Conservation (phyloP, 2,797 vertebrate species). For the Hozukius guyotensis region DNA sequence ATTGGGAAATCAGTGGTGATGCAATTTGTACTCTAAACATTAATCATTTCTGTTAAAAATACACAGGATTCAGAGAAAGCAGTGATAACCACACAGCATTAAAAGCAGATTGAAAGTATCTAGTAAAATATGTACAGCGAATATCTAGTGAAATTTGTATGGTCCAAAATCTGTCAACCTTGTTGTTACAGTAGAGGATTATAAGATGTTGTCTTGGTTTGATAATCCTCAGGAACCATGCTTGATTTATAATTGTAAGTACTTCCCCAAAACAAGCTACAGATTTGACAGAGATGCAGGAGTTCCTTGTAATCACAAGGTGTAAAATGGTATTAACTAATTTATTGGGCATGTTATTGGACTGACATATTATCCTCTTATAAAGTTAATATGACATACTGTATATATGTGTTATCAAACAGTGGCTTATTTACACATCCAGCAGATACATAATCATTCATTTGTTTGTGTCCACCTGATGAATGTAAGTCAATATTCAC, state of each 20-base stretch:
- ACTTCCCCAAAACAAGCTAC: background rate
- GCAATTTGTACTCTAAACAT: background rate
- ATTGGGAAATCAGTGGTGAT: conserved; percentile 14
- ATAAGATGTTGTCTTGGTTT: background rate
- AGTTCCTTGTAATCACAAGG: no score
- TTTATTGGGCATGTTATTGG: background rate
- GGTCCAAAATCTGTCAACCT: background rate
- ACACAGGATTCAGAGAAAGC: background rate
- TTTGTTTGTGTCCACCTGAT: background rate
- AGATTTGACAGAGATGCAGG: no score
- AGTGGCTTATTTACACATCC: background rate
- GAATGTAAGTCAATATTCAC: background rate
- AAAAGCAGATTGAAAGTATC: background rate
- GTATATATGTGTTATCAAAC: background rate
- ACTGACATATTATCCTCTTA: no score
- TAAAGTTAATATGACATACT: no score
- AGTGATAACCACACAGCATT: background rate
- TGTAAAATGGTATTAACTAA: background rate
- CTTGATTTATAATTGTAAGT: background rate
- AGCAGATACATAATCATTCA: background rate
- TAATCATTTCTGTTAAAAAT: background rate
- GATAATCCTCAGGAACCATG: background rate
- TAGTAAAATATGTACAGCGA: background rate
- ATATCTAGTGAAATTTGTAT: background rate
- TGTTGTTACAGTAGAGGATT: background rate